Base-by-base conservation (phyloP, 2,888 invertebrate species). In the Podotricha telesiphe region DNA sequence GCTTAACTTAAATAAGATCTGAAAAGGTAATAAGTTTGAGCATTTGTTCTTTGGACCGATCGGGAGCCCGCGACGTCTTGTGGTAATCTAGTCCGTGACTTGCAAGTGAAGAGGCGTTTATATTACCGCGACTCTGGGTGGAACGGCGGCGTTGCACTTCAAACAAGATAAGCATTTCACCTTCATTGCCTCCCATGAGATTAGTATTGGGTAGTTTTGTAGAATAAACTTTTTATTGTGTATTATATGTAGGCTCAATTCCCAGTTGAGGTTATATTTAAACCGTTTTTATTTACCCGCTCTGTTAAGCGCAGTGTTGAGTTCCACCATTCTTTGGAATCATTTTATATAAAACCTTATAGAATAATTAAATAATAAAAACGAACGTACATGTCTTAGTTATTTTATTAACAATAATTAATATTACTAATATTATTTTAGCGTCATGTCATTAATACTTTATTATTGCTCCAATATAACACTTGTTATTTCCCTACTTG, bases 11-110 rank as follows among this genome's bases (percentile, higher is more conserved):
- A 67, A 68, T 72, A 71, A 71, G 69, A 74, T 70, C 70, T 76
- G 72, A 77, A 70, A 73, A 63, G 72, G 65, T 75, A 74, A 78
- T 75, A 74, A 75, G 75, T 77, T 79, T 73, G 73, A 76, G 78
- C 78, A 78, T 75, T 75, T 76, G 77, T 77, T 75, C 74, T 76
- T 70, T 81, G 82, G 82, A 80, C 83, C 82, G 82, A 86, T 84
- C 83, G 87, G 80, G 82, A 82, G 84, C 84, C 81, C 82, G 86
- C 86, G 83, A 82, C 79, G 78, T 78, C 84, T 81, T 83, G 84
- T 83, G 84, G 88, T 91, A 92, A 92, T 92, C 89, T 91, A 86
- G 82, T 88, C 86, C 91, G 91, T 92, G 91, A 92, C 91, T 90
- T 89, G 91, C 89, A 90, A 88, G 86, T 87, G 82, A 89, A 90